phyloP scores from a whole-genome alignment of 2,888 invertebrate genomes.

The Nasonia oneida region DNA sequence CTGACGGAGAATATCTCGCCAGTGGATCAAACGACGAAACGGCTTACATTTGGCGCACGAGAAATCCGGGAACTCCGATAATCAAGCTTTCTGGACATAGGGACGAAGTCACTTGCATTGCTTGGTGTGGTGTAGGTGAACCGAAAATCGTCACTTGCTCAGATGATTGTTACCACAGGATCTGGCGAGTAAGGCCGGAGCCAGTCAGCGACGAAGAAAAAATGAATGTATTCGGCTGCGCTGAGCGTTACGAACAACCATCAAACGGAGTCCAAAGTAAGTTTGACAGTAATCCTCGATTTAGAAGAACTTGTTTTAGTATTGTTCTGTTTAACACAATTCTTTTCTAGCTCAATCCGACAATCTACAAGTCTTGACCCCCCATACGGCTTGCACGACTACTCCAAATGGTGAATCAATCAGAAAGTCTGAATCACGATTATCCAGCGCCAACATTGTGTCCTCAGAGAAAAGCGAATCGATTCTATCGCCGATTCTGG shows the following conservation, averaged over 20 bases:
- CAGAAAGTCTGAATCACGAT: background rate
- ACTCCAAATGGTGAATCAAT: background rate
- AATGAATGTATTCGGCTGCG: slow-evolving; percentile 79
- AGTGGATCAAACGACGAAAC: slow-evolving; percentile 94
- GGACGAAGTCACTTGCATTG: slow-evolving; percentile 93
- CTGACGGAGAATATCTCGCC: slow-evolving; percentile 89
- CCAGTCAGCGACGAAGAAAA: slow-evolving; percentile 75
- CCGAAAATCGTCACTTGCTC: slow-evolving; percentile 88
- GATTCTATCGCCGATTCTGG: slow-evolving; percentile 75
- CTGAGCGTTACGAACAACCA: slow-evolving; percentile 74
- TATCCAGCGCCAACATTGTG: background rate
- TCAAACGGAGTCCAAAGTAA: slow-evolving; percentile 35
- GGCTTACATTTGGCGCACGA: slow-evolving; percentile 92
- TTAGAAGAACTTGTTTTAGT: background rate
- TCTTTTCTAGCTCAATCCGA: background rate
- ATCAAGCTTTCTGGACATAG: slow-evolving; percentile 87
- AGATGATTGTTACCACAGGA: slow-evolving; percentile 89
- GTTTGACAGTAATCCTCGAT: background rate
- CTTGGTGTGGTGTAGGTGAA: slow-evolving; percentile 85
- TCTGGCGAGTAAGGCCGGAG: slow-evolving; percentile 86
- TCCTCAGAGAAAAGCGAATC: slow-evolving; percentile 22
- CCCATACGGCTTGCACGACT: background rate
- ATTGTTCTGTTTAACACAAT: background rate
- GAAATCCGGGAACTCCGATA: slow-evolving; percentile 83
- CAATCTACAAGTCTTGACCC: background rate